phyloP scores from a whole-genome alignment of 2,888 invertebrate genomes.

The Amiota communis region DNA sequence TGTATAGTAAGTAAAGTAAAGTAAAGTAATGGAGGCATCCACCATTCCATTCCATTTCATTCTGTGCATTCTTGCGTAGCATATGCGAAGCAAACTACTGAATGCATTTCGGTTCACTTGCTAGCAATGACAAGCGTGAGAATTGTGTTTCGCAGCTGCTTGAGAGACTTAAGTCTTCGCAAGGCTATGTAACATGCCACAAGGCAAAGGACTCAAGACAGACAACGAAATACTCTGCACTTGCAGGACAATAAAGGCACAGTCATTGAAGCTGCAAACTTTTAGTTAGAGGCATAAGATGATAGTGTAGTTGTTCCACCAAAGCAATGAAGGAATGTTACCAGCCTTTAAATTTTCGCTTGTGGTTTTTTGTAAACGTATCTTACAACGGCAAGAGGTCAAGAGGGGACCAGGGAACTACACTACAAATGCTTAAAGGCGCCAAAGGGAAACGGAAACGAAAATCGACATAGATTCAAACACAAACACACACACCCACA shows the following conservation, averaged over 20 bases:
- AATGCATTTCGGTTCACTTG: slow-evolving; percentile 22
- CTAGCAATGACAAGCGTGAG: slow-evolving; percentile 15
- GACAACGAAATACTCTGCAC: no score
- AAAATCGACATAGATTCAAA: not conserved
- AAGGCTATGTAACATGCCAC: slow-evolving; percentile 12
- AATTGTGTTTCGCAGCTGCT: slow-evolving; percentile 24
- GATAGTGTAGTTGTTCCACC: not conserved
- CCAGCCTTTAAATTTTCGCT: slow-evolving; percentile 32
- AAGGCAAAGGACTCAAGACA: not conserved
- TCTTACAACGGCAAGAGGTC: slow-evolving; percentile 38
- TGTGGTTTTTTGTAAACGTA: slow-evolving; percentile 48
- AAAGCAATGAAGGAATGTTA: not conserved
- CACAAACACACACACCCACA: slow-evolving; percentile 8
- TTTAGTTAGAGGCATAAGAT: not conserved
- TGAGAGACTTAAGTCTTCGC: not conserved
- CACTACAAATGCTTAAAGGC: not conserved
- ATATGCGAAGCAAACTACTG: slow-evolving; percentile 2
- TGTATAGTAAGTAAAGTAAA: not conserved
- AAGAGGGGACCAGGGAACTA: slow-evolving; percentile 21
- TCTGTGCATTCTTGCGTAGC: not conserved
- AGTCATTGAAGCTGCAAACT: not conserved
- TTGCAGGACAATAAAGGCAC: not conserved
- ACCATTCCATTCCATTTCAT: not conserved
- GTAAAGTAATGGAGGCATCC: not conserved
- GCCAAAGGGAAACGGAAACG: slow-evolving; percentile 16